phyloP scores from a whole-genome alignment of 2,113 vertebrate genomes.

The Glaucidium brasilianum region DNA sequence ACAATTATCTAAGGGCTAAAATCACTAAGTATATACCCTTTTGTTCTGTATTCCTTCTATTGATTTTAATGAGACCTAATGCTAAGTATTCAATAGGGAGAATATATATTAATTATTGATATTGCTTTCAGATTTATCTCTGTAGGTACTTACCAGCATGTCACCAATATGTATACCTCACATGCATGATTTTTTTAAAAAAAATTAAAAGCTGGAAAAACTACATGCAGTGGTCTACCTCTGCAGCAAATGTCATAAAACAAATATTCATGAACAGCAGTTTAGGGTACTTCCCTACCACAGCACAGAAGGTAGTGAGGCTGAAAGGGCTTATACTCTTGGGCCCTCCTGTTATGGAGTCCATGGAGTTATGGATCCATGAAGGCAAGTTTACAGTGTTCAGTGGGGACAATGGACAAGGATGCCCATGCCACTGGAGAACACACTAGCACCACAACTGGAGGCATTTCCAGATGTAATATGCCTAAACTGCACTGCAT shows the following conservation, averaged over 20 bases:
- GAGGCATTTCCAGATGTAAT: neutral
- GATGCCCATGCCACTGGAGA: neutral
- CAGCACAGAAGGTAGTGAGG: neutral
- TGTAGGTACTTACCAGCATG: neutral
- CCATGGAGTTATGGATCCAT: neutral
- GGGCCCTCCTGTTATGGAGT: neutral
- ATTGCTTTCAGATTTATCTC: neutral
- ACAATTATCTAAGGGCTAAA: neutral
- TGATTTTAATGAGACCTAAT: neutral
- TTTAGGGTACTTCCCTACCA: neutral
- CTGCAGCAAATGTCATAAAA: neutral
- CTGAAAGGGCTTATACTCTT: neutral
- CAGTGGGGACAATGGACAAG: neutral
- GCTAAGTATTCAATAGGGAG: neutral
- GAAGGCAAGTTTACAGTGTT: neutral
- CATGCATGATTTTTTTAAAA: accelerated
- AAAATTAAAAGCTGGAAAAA: neutral
- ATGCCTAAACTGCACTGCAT: neutral
- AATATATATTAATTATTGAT: neutral
- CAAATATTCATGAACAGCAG: neutral
- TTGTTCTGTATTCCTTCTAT: neutral
- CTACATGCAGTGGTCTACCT: neutral
- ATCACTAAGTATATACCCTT: neutral
- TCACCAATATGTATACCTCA: neutral
- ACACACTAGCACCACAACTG: neutral